Conservation (phyloP, 37 sponge, comb jelly and placozoan species). For the Chondrilla cf. caribensis region DNA sequence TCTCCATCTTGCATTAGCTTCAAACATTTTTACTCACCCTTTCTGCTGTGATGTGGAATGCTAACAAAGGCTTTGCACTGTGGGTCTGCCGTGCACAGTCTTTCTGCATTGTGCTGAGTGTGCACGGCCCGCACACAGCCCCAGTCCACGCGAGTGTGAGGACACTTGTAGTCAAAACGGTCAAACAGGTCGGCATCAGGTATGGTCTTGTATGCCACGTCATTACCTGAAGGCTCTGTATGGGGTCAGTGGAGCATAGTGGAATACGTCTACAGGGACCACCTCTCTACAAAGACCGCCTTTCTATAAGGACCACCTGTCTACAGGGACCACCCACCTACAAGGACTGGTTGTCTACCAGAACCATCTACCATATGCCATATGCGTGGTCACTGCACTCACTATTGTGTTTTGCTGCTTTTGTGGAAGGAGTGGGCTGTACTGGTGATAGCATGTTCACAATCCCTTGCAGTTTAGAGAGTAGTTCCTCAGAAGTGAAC, state of each 20-base stretch:
- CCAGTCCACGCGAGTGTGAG: not conserved
- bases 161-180: constrained; percentile 10
- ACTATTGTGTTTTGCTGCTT: no score
- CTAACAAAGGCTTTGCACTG: constrained; percentile 4
- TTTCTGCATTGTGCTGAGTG: not conserved
- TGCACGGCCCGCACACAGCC: not conserved
- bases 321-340: no score
- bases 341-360: no score
- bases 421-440: no score
- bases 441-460: not conserved
- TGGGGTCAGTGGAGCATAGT: no score
- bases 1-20: not conserved
- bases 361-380: no score
- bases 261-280: no score
- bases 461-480: not conserved
- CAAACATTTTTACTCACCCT: not conserved
- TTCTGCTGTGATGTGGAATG: not conserved
- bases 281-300: no score
- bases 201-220: not conserved
- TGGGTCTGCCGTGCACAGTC: not conserved
- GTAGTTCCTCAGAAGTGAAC: not conserved
- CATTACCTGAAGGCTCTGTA: no score
- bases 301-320: no score
- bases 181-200: not conserved
- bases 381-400: no score